Evolutionary conservation across 2,113 vertebrate genomes (phyloP).

Genomic region (Formicarius rufipectus): DNA sequence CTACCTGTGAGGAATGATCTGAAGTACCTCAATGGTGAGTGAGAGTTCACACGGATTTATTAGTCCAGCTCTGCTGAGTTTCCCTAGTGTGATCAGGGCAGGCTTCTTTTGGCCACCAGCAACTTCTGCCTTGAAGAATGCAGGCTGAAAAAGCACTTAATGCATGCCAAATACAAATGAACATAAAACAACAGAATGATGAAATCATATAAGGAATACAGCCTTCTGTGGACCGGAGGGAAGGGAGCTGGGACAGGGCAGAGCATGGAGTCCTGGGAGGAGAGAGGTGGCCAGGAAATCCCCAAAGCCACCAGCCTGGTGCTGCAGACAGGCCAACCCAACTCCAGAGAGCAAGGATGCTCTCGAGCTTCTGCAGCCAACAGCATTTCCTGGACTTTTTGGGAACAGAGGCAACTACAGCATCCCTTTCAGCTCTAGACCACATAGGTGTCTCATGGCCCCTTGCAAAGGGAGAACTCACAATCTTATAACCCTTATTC

Average conservation of each 20-base stretch:
- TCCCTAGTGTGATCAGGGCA: background rate
- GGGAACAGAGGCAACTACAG: background rate
- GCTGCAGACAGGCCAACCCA: background rate
- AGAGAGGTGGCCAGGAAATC: background rate
- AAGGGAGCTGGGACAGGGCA: background rate
- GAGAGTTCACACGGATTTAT: background rate
- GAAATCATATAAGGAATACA: background rate
- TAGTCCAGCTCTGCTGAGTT: background rate
- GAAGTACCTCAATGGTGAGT: background rate
- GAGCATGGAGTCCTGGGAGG: background rate
- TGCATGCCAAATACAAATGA: background rate
- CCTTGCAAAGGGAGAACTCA: background rate
- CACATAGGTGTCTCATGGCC: accelerated
- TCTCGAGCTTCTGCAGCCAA: background rate
- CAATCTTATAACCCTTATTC: background rate
- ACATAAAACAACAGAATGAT: background rate
- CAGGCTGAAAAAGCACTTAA: background rate
- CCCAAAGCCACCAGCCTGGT: background rate
- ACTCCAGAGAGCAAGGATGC: background rate
- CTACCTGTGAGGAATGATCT: background rate
- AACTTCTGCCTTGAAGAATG: background rate
- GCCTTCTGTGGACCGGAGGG: background rate
- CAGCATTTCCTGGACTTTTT: background rate
- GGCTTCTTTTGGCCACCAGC: background rate
- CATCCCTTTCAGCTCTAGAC: background rate